A percentile compares a stretch with the other conserved stretches of the same genome.
phyloP scores from a whole-genome alignment of 2,888 invertebrate species.

The Ennomos fuscantarius region DNA sequence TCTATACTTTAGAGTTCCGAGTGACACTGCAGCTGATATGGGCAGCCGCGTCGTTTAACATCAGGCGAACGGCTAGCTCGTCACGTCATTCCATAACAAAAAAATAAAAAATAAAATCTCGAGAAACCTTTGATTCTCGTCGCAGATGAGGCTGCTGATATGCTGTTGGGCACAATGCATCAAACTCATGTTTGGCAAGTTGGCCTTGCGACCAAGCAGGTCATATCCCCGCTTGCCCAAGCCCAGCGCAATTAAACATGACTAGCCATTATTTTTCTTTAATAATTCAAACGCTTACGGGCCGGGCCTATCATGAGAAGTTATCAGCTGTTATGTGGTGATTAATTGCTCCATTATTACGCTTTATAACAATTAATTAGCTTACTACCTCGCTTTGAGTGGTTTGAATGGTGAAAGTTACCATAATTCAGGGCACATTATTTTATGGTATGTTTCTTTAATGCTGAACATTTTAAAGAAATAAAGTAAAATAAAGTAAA shows the following conservation, averaged over 20 bases:
- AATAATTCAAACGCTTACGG: slow-evolving; percentile 68
- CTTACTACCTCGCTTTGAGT: neutral
- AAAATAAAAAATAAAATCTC: too few relatives aligned
- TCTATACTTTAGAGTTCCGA: too few relatives aligned
- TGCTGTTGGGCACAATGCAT: slow-evolving; percentile 46
- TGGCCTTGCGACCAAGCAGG: slow-evolving; percentile 71
- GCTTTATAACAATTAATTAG: slow-evolving; percentile 13
- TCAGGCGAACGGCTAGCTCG: too few relatives aligned
- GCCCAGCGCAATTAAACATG: slow-evolving; percentile 69
- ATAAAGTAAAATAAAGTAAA: too few relatives aligned
- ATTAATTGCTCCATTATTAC: slow-evolving; percentile 33
- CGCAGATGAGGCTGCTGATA: slow-evolving; percentile 53
- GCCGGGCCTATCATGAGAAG: slow-evolving; percentile 45
- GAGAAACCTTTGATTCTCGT: neutral
- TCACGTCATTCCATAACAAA: too few relatives aligned
- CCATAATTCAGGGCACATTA: neutral
- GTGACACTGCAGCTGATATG: too few relatives aligned
- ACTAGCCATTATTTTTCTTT: slow-evolving; percentile 70
- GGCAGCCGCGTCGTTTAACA: too few relatives aligned
- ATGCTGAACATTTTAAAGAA: too few relatives aligned
- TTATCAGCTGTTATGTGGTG: slow-evolving; percentile 27
- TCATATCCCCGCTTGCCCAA: slow-evolving; percentile 70
- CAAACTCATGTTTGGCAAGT: slow-evolving; percentile 61
- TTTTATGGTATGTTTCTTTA: neutral
- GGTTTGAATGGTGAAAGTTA: slow-evolving; percentile 18